Evolutionary conservation across 23 tunicate species (phyloP).

Genomic region (Aplidium turbinatum): DNA sequence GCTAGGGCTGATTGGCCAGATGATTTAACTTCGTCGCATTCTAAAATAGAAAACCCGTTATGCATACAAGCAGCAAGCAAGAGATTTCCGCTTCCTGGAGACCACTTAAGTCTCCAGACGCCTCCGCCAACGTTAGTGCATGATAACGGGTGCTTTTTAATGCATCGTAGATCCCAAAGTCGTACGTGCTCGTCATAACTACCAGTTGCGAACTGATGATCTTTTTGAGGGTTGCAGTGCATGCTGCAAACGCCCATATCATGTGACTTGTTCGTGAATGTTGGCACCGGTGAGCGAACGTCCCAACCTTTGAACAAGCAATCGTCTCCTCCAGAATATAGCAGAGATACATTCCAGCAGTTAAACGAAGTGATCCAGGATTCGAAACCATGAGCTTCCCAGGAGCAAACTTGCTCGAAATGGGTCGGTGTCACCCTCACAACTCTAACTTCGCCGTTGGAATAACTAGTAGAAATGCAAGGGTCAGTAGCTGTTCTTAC

Average conservation of each 20-base stretch:
- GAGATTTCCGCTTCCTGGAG: slow-evolving; percentile 6
- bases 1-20: neutral
- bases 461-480: slow-evolving; percentile 48
- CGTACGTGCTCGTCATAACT: slow-evolving; percentile 83
- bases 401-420: neutral
- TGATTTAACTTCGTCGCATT: neutral
- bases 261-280: slow-evolving; percentile 56
- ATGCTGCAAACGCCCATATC: slow-evolving; percentile 93
- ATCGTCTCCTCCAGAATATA: slow-evolving; percentile 91
- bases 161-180: slow-evolving; percentile 83
- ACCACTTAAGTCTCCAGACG: slow-evolving; percentile 95
- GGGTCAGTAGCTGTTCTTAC: neutral
- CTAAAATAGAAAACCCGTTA: slow-evolving; percentile 58
- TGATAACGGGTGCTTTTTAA: slow-evolving; percentile 49
- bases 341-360: slow-evolving; percentile 22
- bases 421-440: neutral
- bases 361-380: slow-evolving; percentile 72
- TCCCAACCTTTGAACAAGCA: slow-evolving; percentile 83
- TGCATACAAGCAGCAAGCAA: slow-evolving; percentile 83
- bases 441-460: slow-evolving; percentile 52
- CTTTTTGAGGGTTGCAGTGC: slow-evolving; percentile 49
- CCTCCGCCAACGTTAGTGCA: slow-evolving; percentile 63
- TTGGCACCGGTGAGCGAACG: slow-evolving; percentile 18
- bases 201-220: slow-evolving; percentile 64
- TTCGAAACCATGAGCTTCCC: slow-evolving; percentile 76